Conservation (phyloP, 2,113 vertebrate species). For the Prionailurus viverrinus region DNA sequence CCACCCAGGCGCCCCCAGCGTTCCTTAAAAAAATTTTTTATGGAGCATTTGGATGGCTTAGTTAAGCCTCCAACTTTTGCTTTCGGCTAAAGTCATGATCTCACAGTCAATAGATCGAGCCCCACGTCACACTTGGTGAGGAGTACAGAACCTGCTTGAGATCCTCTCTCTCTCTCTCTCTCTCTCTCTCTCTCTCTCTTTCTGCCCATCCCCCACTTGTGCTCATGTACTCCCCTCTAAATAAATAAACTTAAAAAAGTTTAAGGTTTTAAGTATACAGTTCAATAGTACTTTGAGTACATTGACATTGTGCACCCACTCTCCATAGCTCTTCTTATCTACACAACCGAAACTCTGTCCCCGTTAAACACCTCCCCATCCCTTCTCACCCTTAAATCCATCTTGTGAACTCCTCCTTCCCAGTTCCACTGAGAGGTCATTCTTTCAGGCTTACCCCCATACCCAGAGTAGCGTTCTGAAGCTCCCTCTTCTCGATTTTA, state of each 20-base stretch:
- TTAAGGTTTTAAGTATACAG: neutral
- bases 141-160: too few relatives aligned
- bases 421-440: neutral
- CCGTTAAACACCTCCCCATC: neutral
- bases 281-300: slow-evolving; percentile 8
- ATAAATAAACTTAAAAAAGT: neutral
- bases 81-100: too few relatives aligned
- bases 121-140: too few relatives aligned
- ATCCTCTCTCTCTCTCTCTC: too few relatives aligned
- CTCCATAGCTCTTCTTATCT: neutral
- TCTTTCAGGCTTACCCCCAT: neutral
- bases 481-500: neutral
- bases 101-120: too few relatives aligned
- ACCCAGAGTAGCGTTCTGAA: neutral
- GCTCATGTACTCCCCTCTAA: too few relatives aligned
- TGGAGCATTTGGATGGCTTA: too few relatives aligned
- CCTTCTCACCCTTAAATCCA: neutral
- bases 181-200: too few relatives aligned
- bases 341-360: neutral
- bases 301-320: neutral
- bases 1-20: neutral
- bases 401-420: neutral
- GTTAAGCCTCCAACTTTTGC: too few relatives aligned
- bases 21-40: neutral
- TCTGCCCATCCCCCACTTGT: too few relatives aligned